phyloP scores from a whole-genome alignment of 2,113 vertebrate species.

The Chinchilla lanigera region DNA sequence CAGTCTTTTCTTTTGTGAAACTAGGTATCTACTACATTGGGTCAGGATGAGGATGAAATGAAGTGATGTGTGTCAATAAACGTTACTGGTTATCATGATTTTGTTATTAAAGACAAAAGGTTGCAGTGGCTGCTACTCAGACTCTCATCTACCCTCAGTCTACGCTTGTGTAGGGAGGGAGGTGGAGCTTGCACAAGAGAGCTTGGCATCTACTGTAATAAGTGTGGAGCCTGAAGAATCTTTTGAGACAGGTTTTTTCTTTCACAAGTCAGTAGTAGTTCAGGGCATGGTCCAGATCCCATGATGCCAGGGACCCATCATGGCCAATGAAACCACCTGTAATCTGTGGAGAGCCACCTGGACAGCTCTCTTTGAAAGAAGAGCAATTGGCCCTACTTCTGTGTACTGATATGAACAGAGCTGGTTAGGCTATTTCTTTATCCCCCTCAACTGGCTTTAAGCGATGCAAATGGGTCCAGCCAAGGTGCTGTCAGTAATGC shows the following conservation, averaged over 20 bases:
- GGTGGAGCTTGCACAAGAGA: not conserved
- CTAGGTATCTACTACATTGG: not conserved
- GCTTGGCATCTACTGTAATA: not conserved
- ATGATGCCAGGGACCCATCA: not conserved
- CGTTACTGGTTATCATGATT: too few species aligned
- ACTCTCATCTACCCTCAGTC: too few species aligned
- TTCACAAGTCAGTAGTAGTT: not conserved
- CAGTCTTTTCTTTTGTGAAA: not conserved
- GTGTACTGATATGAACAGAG: not conserved
- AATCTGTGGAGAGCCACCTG: not conserved
- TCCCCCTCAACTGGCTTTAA: not conserved
- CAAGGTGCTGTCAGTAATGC: not conserved
- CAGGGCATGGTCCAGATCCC: too few species aligned
- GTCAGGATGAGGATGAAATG: not conserved
- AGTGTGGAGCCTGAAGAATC: not conserved
- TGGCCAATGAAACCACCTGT: not conserved
- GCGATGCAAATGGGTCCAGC: not conserved
- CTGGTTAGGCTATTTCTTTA: not conserved
- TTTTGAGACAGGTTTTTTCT: not conserved
- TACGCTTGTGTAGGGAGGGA: not conserved
- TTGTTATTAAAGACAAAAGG: not conserved
- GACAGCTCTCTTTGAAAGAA: not conserved
- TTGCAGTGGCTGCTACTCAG: not conserved
- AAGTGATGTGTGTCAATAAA: not conserved
- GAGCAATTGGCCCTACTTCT: not conserved